phyloP scores from a whole-genome alignment of 2,888 invertebrate species.

The Cenopis cana region DNA sequence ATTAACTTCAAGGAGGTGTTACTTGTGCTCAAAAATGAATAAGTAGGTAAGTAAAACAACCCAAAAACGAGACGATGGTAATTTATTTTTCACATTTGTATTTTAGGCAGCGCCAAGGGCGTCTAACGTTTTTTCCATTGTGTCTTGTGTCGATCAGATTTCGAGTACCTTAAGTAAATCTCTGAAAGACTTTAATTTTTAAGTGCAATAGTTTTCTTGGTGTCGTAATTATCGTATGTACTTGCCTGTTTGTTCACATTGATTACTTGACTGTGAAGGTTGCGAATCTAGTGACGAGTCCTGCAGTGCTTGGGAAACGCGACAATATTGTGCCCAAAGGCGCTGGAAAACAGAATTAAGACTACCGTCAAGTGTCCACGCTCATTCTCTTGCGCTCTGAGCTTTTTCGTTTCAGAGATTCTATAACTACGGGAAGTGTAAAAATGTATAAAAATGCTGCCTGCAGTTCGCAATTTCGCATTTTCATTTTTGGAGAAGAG shows the following conservation, averaged over 20 bases:
- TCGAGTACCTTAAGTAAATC: too few species aligned
- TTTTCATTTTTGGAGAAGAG: too few species aligned
- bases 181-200: not conserved
- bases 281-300: slow-evolving; percentile 68
- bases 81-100: not conserved
- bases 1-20: not conserved
- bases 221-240: not conserved
- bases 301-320: slow-evolving; percentile 75
- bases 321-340: slow-evolving; percentile 79
- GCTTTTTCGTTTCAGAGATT: not conserved
- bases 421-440: not conserved
- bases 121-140: not conserved
- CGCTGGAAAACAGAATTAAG: slow-evolving; percentile 64
- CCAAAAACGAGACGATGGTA: not conserved
- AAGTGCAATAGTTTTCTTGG: not conserved
- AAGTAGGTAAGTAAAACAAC: not conserved
- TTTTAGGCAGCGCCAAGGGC: not conserved
- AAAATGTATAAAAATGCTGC: not conserved
- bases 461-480: too few species aligned
- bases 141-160: too few species aligned
- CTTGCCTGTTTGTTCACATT: slow-evolving; percentile 71
- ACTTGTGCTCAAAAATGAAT: not conserved
- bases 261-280: slow-evolving; percentile 63
- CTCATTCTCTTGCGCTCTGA: not conserved
- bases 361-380: not conserved